Conservation (phyloP, 2,888 invertebrate species). For the Ophion obscuratus region DNA sequence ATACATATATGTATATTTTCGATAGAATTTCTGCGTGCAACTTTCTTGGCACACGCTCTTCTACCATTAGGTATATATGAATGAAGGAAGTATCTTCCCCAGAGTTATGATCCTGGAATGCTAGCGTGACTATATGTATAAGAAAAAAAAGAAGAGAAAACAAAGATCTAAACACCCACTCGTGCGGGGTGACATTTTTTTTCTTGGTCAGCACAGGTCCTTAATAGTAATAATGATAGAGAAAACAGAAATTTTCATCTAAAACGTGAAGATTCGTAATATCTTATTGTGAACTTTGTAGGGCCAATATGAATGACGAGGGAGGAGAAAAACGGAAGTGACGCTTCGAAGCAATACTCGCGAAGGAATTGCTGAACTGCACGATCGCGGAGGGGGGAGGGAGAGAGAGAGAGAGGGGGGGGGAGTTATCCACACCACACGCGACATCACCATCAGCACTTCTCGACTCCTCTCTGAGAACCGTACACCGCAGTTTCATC, state of each 20-base stretch:
- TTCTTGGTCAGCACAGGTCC: too few species aligned
- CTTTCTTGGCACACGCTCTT: constrained; percentile 42
- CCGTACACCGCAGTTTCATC: constrained; percentile 71
- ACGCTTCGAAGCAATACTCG: too few species aligned
- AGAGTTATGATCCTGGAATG: constrained; percentile 26
- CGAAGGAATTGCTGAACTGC: background rate
- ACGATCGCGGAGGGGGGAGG: background rate
- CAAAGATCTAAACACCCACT: background rate
- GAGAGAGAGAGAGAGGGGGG: background rate
- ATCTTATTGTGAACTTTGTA: too few species aligned
- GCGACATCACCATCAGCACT: constrained; percentile 44
- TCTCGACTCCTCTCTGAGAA: constrained; percentile 52
- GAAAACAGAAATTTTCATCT: too few species aligned
- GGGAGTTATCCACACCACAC: constrained; percentile 63
- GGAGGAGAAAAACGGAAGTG: constrained; percentile 6
- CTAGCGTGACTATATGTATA: background rate
- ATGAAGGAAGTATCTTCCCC: constrained; percentile 6
- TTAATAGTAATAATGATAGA: background rate
- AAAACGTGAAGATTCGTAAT: too few species aligned
- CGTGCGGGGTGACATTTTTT: too few species aligned
- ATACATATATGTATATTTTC: background rate
- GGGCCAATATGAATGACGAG: background rate
- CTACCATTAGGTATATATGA: background rate
- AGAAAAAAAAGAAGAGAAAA: background rate
- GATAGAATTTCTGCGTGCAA: constrained; percentile 15